Percentiles rank a stretch among this genome's conserved stretches.
Conservation (phyloP, 1,140 invertebrate genomes). For the Melanaphis sacchari region DNA sequence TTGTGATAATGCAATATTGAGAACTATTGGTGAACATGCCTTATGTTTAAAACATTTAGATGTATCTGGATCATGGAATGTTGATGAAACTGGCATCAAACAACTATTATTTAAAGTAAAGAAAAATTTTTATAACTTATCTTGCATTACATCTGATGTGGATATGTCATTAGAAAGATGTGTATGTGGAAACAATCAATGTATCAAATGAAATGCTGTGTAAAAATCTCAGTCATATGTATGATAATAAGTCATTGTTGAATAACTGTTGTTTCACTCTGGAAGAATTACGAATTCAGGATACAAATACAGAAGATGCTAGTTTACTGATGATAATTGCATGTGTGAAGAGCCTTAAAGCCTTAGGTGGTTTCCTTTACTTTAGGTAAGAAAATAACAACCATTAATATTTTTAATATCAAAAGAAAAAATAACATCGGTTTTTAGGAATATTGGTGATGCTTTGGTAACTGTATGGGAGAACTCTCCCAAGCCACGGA, state of each 20-base stretch:
- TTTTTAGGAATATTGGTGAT: constrained; percentile 55
- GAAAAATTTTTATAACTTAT: neutral
- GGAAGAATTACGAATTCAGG: constrained; percentile 62
- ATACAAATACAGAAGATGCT: constrained; percentile 62
- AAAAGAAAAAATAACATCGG: neutral
- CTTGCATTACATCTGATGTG: neutral
- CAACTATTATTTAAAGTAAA: constrained; percentile 60
- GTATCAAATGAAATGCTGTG: constrained; percentile 30
- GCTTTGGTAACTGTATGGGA: constrained; percentile 48
- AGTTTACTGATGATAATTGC: constrained; percentile 61
- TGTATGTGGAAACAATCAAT: constrained; percentile 16
- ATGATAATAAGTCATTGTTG: constrained; percentile 14
- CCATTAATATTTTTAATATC: neutral
- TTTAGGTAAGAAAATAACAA: constrained; percentile 59
- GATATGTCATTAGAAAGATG: neutral
- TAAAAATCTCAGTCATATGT: neutral
- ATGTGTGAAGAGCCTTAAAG: constrained; percentile 61
- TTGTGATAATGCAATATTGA: constrained; percentile 61
- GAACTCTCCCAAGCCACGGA: neutral
- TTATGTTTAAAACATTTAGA: constrained; percentile 61
- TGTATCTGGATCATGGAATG: constrained; percentile 61
- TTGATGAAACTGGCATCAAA: constrained; percentile 61
- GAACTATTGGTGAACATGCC: constrained; percentile 60
- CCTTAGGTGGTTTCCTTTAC: constrained; percentile 62
- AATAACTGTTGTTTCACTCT: constrained; percentile 61